Conservation (phyloP, 2,113 vertebrate species). For the Takifugu bimaculatus region DNA sequence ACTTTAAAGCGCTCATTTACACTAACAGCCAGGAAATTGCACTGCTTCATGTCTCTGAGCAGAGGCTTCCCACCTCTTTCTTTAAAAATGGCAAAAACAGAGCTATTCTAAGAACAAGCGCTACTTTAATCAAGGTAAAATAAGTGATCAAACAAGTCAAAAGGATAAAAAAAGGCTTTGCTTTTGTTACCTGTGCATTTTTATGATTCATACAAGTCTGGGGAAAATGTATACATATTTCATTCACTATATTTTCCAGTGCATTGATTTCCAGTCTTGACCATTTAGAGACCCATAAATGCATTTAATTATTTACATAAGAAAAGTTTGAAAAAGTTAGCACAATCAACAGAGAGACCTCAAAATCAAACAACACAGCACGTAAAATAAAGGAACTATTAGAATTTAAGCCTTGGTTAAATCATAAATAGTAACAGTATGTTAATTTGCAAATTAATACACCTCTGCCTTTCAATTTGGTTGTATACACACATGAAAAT, state of each 20-base stretch:
- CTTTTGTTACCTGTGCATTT: slow-evolving; percentile 39
- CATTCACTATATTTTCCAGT: slow-evolving; percentile 57
- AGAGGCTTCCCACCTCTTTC: too few species aligned
- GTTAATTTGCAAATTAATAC: slow-evolving; percentile 34
- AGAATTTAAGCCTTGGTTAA: slow-evolving; percentile 1
- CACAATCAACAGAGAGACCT: slow-evolving; percentile 43
- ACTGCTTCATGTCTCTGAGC: too few species aligned
- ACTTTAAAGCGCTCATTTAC: too few species aligned
- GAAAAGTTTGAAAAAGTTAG: slow-evolving; percentile 51
- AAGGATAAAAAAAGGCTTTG: slow-evolving; percentile 78
- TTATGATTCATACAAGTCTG: slow-evolving; percentile 40
- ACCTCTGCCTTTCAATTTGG: slow-evolving; percentile 24
- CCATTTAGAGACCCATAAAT: slow-evolving; percentile 45
- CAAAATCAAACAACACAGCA: slow-evolving; percentile 28
- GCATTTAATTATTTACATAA: slow-evolving; percentile 66
- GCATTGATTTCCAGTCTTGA: slow-evolving; percentile 52
- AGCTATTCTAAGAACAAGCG: slow-evolving; percentile 73
- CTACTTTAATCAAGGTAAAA: slow-evolving; percentile 94
- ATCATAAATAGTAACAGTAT: slow-evolving; percentile 13
- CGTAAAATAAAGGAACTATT: slow-evolving; percentile 22
- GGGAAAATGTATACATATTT: slow-evolving; percentile 47
- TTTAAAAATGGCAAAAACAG: slow-evolving; percentile 3
- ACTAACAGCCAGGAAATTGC: too few species aligned
- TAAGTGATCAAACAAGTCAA: slow-evolving; percentile 85
- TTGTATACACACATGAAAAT: slow-evolving; percentile 25